Conservation (phyloP, 2,113 vertebrate genomes). For the Eira barbara region DNA sequence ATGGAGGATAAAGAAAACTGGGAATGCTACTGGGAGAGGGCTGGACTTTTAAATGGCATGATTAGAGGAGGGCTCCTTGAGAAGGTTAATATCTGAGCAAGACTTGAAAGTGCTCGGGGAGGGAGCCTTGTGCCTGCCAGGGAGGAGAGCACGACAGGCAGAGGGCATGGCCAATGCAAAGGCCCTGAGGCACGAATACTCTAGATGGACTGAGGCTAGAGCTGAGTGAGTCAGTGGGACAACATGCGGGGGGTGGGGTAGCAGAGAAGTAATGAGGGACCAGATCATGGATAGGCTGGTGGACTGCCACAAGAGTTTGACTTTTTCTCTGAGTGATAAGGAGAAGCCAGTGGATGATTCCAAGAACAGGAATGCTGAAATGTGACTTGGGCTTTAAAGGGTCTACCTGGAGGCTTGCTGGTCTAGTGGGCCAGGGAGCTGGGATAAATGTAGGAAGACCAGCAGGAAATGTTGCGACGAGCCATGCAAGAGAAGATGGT, state of each 20-base stretch:
- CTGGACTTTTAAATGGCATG: not conserved
- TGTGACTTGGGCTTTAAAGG: not conserved
- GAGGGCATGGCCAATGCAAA: not conserved
- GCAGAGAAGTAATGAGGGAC: not conserved
- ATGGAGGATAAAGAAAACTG: not conserved
- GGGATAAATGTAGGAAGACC: not conserved
- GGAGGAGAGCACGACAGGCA: not conserved
- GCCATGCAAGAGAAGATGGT: not conserved
- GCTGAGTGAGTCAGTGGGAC: no score
- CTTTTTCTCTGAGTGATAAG: not conserved
- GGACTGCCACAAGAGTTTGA: not conserved
- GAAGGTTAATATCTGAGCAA: not conserved
- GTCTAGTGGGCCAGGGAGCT: not conserved
- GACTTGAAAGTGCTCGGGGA: not conserved
- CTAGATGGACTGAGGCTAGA: no score
- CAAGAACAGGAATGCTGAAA: not conserved
- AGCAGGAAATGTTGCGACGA: accelerated
- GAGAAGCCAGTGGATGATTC: not conserved
- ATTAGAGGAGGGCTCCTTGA: not conserved
- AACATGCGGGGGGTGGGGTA: accelerated
- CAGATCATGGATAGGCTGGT: not conserved
- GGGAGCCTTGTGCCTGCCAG: not conserved
- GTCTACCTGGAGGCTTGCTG: not conserved
- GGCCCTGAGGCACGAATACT: not conserved
- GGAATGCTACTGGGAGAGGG: no score